Evolutionary conservation across 2,888 invertebrate species (phyloP), one percentile per base, ranked within the genome.

Genomic region (Drosophila engyochracea): DNA sequence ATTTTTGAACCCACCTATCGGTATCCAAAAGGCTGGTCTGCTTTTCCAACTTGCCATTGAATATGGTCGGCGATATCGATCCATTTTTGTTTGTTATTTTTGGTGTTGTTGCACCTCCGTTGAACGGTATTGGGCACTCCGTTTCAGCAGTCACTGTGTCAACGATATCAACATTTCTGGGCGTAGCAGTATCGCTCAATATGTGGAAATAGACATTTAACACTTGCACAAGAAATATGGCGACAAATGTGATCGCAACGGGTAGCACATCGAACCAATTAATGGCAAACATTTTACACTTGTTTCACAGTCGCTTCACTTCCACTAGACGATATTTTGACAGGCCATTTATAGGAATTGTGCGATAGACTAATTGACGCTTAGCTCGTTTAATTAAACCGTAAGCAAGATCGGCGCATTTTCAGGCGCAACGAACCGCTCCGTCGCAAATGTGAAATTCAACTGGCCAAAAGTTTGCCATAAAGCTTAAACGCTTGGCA

Each of bases 181-280:
- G 4, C 19, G 6, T 39, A 7, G 53, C 25, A 16, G 52, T 74
- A 63, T 84, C 87, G 69, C 53, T 67, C 22, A 71, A 67, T 67
- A 83, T 57, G 69, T 83, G 76, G 77, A 89, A 80, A 75, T 83
- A 73, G 1, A 74, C 78, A 60, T 91, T 92, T 19, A 92, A 49
- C 51, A 91, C 58, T 75, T 91, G 89, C 70, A 93, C 83, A 37
- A 90, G 63, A 22, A 89, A 49, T 25, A 90, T 83, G 25, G 70
- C 69, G 16, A 81, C 28, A 51, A 91, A 77, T 33, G 90, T 85
- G 52, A 89, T 47, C n/a, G 76, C 81, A 51, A 91, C 85, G 25
- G 91, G 81, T 41, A 80, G 67, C 60, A 91, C 73, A 81, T 92
- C 92, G 70, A 92, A 90, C 92, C 91, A 93, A 64, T 83, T 85